Conservation (phyloP, 2,797 vertebrate species). For the Champsocephalus gunnari region DNA sequence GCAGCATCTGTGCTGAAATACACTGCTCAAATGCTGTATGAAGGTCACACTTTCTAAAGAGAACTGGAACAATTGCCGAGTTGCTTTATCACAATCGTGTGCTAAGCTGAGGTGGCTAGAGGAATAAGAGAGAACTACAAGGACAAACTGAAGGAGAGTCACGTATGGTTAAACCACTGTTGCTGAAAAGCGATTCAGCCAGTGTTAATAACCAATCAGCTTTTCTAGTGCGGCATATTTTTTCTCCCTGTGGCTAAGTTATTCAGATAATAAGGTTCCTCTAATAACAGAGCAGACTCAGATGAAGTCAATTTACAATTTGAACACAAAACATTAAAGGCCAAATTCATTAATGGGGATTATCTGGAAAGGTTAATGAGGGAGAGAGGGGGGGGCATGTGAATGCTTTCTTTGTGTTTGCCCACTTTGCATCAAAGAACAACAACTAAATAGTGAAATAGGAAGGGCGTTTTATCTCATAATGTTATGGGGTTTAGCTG, state of each 20-base stretch:
- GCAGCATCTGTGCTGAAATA: constrained; percentile 6
- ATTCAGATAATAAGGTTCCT: constrained; percentile 65
- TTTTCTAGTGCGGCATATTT: constrained; percentile 3
- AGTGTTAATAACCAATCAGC: constrained; percentile 51
- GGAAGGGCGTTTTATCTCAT: background rate
- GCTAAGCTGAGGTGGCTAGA: constrained; percentile 25
- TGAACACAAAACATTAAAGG: constrained; percentile 65
- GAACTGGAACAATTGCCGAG: constrained; percentile 17
- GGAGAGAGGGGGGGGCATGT: constrained; percentile 17
- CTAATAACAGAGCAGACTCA: constrained; percentile 43
- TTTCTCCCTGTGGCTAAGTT: constrained; percentile 46
- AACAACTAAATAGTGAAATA: background rate
- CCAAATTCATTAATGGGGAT: constrained; percentile 70
- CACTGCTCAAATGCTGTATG: background rate
- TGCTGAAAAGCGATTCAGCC: constrained; percentile 45
- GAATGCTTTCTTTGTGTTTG: constrained; percentile 30
- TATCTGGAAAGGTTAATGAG: constrained; percentile 67
- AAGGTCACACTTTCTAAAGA: constrained; percentile 44
- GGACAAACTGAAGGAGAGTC: constrained; percentile 39
- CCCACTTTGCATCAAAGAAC: constrained; percentile 14
- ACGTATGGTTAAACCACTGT: constrained; percentile 31
- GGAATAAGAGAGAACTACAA: constrained; percentile 41
- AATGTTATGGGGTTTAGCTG: background rate
- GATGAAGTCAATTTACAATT: constrained; percentile 66
- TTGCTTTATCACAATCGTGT: constrained; percentile 18